A percentile compares a stretch with the other conserved stretches of the same genome.
These are phyloP conservation scores for Notocelia uddmanniana DNA, from an alignment of 2,888 invertebrate genomes.

Conservation along the genomic window DNA sequence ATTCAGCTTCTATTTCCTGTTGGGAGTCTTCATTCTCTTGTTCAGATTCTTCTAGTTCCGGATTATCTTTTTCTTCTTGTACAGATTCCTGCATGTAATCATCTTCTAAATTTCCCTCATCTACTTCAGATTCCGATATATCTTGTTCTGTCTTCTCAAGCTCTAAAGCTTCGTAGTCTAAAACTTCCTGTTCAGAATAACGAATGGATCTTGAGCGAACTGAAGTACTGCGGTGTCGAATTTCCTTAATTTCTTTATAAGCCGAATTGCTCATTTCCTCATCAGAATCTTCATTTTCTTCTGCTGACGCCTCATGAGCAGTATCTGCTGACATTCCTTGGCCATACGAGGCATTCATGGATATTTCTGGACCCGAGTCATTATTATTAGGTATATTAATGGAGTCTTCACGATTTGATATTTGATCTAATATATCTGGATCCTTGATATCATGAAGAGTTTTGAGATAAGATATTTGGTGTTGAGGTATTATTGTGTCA, in stretches of 20 bases:
- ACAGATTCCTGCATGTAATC: conserved; percentile 9
- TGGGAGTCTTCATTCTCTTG: conserved; percentile 26
- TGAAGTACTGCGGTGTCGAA: not conserved
- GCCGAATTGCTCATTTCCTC: not conserved
- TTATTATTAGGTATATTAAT: conserved; percentile 5
- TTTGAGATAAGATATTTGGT: conserved; percentile 25
- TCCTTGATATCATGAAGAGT: conserved; percentile 13
- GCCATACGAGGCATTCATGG: conserved; percentile 36
- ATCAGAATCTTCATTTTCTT: not conserved
- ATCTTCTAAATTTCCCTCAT: conserved; percentile 13
- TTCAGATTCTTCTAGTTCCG: conserved; percentile 41
- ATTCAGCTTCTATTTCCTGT: conserved; percentile 25
- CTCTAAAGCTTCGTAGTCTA: conserved; percentile 35
- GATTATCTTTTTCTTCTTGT: conserved; percentile 28
- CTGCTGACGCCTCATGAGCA: not conserved
- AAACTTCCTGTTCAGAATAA: conserved; percentile 27
- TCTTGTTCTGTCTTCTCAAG: conserved; percentile 6
- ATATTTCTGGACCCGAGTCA: conserved; percentile 37
- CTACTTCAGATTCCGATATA: not conserved
- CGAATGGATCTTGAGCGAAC: conserved; percentile 21
- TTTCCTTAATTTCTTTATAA: not conserved
- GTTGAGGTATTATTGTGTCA: conserved; percentile 25
- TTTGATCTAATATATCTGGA: conserved; percentile 1
- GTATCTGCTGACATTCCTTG: conserved; percentile 31
- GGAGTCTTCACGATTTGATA: conserved; percentile 16